Evolutionary conservation across 2,113 vertebrate genomes (phyloP).

Genomic region (Todiramphus chloris): DNA sequence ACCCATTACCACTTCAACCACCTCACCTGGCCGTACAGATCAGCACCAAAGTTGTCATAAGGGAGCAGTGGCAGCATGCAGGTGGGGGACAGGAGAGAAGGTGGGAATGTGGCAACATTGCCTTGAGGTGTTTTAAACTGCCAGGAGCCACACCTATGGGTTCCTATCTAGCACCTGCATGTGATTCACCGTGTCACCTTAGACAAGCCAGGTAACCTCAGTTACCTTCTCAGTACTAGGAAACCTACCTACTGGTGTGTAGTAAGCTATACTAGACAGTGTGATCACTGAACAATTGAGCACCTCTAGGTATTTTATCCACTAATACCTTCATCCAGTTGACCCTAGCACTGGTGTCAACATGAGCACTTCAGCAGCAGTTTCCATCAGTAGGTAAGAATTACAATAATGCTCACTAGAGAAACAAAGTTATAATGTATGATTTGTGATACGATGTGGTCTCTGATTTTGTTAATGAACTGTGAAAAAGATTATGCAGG

Average conservation of each 20-base stretch:
- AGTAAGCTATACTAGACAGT: neutral
- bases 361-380: neutral
- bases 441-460: neutral
- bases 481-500: neutral
- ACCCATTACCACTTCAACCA: neutral
- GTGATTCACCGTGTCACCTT: neutral
- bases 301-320: neutral
- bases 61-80: neutral
- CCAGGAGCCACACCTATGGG: rapidly evolving
- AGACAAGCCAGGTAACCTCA: neutral
- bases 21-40: neutral
- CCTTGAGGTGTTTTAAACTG: neutral
- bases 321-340: neutral
- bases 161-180: neutral
- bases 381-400: neutral
- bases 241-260: neutral
- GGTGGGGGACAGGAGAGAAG: neutral
- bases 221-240: neutral
- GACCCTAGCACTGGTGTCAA: neutral
- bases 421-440: neutral
- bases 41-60: neutral
- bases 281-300: neutral
- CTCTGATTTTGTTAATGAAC: neutral
- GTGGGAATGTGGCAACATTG: neutral
- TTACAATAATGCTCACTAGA: neutral